Evolutionary conservation across 2,797 vertebrate genomes (phyloP).

Genomic region (Pseudopleuronectes americanus): DNA sequence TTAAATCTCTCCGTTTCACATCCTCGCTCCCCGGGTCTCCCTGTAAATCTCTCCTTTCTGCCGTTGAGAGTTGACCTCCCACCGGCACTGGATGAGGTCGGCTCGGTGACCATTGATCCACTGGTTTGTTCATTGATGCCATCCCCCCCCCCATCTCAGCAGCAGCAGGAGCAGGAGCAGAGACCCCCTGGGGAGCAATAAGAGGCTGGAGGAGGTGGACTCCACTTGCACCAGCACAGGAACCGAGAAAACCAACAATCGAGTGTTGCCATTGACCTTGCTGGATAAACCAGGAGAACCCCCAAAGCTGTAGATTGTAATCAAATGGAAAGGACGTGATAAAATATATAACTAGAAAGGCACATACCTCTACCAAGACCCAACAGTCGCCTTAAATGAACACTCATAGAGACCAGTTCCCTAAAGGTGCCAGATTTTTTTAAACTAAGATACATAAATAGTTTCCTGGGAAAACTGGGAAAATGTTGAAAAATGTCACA

Average conservation of each 20-base stretch:
- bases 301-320: too few species aligned
- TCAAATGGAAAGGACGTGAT: too few species aligned
- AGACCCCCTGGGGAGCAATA: constrained; percentile 17
- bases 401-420: too few species aligned
- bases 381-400: too few species aligned
- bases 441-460: too few species aligned
- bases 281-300: not conserved
- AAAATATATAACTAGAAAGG: too few species aligned
- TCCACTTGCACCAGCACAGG: constrained; percentile 9
- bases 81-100: constrained; percentile 19
- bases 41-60: constrained; percentile 12
- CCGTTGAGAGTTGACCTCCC: constrained; percentile 22
- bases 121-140: constrained; percentile 11
- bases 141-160: constrained; percentile 26
- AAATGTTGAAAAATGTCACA: too few species aligned
- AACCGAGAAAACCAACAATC: constrained; percentile 15
- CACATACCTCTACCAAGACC: too few species aligned
- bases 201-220: not conserved
- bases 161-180: not conserved
- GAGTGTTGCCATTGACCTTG: not conserved
- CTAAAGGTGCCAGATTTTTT: too few species aligned
- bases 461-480: too few species aligned
- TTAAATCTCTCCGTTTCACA: not conserved
- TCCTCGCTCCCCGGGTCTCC: not conserved
- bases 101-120: constrained; percentile 58